Evolutionary conservation across 64 coral and sea anemone species (phyloP).

Genomic region (Astreopora myriophthalma): DNA sequence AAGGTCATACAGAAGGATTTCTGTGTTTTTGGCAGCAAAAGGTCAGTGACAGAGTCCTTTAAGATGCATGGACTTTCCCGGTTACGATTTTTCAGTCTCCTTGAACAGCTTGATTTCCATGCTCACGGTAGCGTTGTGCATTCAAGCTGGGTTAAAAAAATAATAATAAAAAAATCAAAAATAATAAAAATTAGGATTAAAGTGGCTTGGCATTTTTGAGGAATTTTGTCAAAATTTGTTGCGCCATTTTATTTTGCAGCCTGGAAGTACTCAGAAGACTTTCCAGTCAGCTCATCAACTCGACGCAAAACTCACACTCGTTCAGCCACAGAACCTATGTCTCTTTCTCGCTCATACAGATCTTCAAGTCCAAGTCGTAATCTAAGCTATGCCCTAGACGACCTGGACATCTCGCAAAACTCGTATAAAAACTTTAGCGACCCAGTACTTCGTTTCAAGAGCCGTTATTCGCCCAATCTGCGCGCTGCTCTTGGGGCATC

Average conservation of each 20-base stretch:
- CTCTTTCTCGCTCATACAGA: constrained; percentile 75
- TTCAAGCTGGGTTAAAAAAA: too few relatives aligned
- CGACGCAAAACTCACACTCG: constrained; percentile 71
- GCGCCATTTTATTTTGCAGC: constrained; percentile 71
- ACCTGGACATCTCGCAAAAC: constrained; percentile 67
- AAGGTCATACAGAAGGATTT: too few relatives aligned
- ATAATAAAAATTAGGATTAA: too few relatives aligned
- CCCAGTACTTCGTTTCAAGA: constrained; percentile 84
- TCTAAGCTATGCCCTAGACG: constrained; percentile 88
- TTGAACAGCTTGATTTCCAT: too few relatives aligned
- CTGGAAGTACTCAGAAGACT: constrained; percentile 98
- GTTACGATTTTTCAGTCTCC: too few relatives aligned
- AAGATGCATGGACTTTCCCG: too few relatives aligned
- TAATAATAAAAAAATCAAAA: too few relatives aligned
- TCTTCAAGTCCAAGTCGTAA: constrained; percentile 84
- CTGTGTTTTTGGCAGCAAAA: too few relatives aligned
- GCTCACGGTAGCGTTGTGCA: too few relatives aligned
- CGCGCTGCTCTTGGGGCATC: constrained; percentile 92
- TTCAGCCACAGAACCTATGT: constrained; percentile 82
- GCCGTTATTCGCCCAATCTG: constrained; percentile 90
- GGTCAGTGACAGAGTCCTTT: too few relatives aligned
- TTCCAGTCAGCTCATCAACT: constrained; percentile 66
- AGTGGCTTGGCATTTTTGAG: too few relatives aligned
- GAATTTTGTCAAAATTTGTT: too few relatives aligned
- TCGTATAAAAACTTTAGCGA: constrained; percentile 84